phyloP scores from a whole-genome alignment of 2,113 vertebrate species.

The Oryctolagus cuniculus region mOryCun1.1 NC_091441.1:17257001-17257500 shows the following conservation, averaged over 20 bases:
- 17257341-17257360: not conserved
- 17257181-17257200: not conserved
- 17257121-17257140: not conserved
- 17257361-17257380: not conserved
- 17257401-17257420: not conserved
- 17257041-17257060: not conserved
- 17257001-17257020: not conserved
- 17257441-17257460: not conserved
- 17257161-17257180: not conserved
- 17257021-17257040: constrained; percentile 22
- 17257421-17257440: not conserved
- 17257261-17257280: not conserved
- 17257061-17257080: not conserved
- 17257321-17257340: not conserved
- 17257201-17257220: not conserved
- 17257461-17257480: not conserved
- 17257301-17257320: not conserved
- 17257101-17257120: not conserved
- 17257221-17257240: not conserved
- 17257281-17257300: not conserved
- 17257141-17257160: not conserved
- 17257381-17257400: not conserved
- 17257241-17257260: not conserved
- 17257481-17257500: not conserved
- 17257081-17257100: not conserved